Percentiles rank a stretch among this genome's conserved stretches.
Conservation (phyloP, 1,140 invertebrate species). For the Macrotrachela quadricornifera region DNA sequence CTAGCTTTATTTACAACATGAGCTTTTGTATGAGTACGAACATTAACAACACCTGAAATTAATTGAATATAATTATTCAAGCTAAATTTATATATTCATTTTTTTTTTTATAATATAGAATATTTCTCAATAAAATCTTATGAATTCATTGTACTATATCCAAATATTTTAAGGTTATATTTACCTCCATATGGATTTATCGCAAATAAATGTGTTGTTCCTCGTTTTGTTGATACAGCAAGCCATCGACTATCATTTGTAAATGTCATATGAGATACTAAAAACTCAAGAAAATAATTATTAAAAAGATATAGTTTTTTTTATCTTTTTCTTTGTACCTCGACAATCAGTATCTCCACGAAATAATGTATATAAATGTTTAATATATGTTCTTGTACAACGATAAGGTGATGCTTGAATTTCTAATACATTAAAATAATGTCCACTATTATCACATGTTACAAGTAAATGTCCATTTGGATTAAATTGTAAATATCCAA, state of each 20-base stretch:
- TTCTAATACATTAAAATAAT: constrained; percentile 84
- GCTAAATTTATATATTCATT: too few species aligned
- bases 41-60: constrained; percentile 47
- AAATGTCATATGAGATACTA: constrained; percentile 38
- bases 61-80: too few species aligned
- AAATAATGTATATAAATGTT: constrained; percentile 83
- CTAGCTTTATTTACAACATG: constrained; percentile 80
- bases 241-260: constrained; percentile 82
- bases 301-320: too few species aligned
- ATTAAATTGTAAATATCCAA: constrained; percentile 74
- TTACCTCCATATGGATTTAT: constrained; percentile 78
- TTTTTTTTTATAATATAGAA: too few species aligned
- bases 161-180: too few species aligned
- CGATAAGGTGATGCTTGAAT: constrained; percentile 75
- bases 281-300: too few species aligned
- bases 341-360: constrained; percentile 43
- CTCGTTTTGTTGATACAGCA: constrained; percentile 71
- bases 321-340: constrained; percentile 19
- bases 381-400: constrained; percentile 62
- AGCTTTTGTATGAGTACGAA: constrained; percentile 69
- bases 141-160: too few species aligned
- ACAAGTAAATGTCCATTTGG: constrained; percentile 67
- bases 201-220: constrained; percentile 89
- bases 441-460: constrained; percentile 73
- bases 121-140: too few species aligned